Base-by-base conservation (phyloP, 2,888 invertebrate species). In the Meganola albula region DNA sequence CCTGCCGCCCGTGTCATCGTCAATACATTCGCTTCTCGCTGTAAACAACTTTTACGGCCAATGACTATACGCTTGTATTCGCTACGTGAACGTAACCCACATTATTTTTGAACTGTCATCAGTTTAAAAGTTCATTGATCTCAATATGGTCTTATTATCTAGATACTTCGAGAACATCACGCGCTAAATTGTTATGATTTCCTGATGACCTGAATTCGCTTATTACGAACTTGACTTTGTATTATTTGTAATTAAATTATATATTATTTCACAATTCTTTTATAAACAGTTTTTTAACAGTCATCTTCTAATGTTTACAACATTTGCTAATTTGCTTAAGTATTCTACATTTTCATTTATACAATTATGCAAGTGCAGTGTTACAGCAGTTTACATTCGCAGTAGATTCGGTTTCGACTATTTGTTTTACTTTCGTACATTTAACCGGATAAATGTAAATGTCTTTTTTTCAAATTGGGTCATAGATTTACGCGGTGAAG, bases 21-120 rank as follows among this genome's bases (percentile, higher is more conserved):
- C 46, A 45, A 34, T 52, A 51, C 48, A 43, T 43, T 48, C 50
- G 48, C 53, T 64, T 58, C 66, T 69, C 63, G 60, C 74, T 71
- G 77, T 82, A 80, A 80, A 78, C 74, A 82, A 76, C 82, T 79
- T 82, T 80, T 82, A 83, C 83, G 82, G 82, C 71, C 80, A 74
- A 72, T 74, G 70, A 78, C 76, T 78, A 80, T 80, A 82, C 79
- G 74, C 80, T 75, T 78, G 80, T 80, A 82, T 79, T 74, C 80
- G 79, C 80, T 69, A 79, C 82, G 74, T 78, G 82, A 84, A 76
- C 85, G 83, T 84, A 84, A 83, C 85, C 85, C 71, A 85, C 82
- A 83, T 85, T 76, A 83, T 80, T 83, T 84, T 84, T 82, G 79
- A 82, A 78, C 80, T 82, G 85, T 82, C 82, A n/a, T n/a, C n/a